phyloP scores from a whole-genome alignment of 1,140 invertebrate species.

The Sesamia nonagrioides region DNA sequence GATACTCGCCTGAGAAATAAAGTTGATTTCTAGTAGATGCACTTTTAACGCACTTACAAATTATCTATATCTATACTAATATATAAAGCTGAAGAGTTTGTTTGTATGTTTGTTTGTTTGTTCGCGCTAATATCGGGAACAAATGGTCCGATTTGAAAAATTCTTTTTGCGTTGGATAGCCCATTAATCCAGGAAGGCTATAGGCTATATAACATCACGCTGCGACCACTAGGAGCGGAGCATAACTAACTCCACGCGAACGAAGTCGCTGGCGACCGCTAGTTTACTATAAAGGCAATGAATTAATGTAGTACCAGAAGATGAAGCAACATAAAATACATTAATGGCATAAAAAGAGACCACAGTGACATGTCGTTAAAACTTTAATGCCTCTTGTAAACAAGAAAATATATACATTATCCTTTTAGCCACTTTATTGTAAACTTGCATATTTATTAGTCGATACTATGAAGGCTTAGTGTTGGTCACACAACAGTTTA shows the following conservation, averaged over 20 bases:
- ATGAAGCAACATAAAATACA: background rate
- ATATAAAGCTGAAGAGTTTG: too few relatives aligned
- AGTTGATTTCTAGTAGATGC: background rate
- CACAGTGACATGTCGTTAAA: background rate
- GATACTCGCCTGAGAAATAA: too few relatives aligned
- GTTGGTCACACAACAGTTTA: background rate
- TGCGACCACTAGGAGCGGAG: too few relatives aligned
- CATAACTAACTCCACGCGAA: too few relatives aligned
- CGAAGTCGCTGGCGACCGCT: too few relatives aligned
- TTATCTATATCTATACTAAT: too few relatives aligned
- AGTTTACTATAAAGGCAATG: background rate
- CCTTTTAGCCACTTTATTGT: background rate
- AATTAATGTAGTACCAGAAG: background rate
- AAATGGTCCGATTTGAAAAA: too few relatives aligned
- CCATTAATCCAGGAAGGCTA: too few relatives aligned
- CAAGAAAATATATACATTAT: slow-evolving; percentile 13
- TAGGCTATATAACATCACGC: too few relatives aligned
- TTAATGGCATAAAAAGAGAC: background rate
- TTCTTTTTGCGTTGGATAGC: too few relatives aligned
- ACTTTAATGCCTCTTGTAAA: slow-evolving; percentile 15
- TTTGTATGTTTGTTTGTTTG: too few relatives aligned
- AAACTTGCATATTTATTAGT: background rate
- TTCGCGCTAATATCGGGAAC: too few relatives aligned
- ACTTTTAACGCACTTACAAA: background rate
- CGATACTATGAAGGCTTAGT: background rate